Evolutionary conservation across 2,797 vertebrate genomes (phyloP).

Genomic region (Chrosomus eos): DNA sequence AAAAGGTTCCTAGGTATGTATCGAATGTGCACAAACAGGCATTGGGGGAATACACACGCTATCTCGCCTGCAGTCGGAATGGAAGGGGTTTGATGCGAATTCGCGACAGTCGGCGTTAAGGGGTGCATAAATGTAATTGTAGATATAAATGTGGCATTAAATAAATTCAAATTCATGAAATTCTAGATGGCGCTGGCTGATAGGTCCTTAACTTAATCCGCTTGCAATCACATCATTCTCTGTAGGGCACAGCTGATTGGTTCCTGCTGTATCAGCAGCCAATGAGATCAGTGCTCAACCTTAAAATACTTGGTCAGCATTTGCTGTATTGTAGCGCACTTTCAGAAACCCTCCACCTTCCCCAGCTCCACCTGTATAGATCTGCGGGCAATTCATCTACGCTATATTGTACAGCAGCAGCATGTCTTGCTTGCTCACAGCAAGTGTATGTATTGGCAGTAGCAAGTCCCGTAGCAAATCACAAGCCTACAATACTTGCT

Average conservation of each 20-base stretch:
- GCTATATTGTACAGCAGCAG: neutral
- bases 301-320: neutral
- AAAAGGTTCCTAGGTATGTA: too few relatives aligned
- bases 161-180: neutral
- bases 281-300: neutral
- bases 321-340: neutral
- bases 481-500: too few relatives aligned
- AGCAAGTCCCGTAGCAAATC: neutral
- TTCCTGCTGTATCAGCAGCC: neutral
- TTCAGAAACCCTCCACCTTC: neutral
- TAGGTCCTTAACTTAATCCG: too few relatives aligned
- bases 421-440: neutral
- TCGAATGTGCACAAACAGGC: too few relatives aligned
- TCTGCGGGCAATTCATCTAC: fast-evolving
- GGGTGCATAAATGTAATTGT: neutral
- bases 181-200: too few relatives aligned
- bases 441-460: neutral
- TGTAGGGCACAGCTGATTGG: neutral
- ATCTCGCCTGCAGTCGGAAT: too few relatives aligned
- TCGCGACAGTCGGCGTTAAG: too few relatives aligned
- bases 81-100: too few relatives aligned
- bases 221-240: neutral
- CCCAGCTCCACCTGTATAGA: neutral
- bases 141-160: neutral
- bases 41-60: too few relatives aligned